phyloP scores from a whole-genome alignment of 2,888 invertebrate species.

The Podabrus alpinus region DNA sequence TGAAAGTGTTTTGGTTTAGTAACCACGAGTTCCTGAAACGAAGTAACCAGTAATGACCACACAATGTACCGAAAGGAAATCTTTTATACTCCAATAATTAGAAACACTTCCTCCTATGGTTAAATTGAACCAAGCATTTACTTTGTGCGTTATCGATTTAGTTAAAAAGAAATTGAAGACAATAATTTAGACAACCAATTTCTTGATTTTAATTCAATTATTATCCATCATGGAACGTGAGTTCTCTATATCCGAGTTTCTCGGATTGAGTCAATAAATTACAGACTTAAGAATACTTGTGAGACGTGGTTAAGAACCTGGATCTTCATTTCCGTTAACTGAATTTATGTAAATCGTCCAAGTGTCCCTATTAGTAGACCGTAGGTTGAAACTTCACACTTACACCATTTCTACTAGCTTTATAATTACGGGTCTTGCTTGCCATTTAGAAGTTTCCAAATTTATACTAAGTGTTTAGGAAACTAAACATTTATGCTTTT shows the following conservation, averaged over 20 bases:
- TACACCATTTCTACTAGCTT: slow-evolving; percentile 4
- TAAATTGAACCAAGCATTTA: neutral
- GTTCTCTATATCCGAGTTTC: neutral
- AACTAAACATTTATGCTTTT: slow-evolving; percentile 1
- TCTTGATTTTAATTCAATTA: neutral
- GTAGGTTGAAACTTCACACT: slow-evolving; percentile 11
- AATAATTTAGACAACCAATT: neutral
- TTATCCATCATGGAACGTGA: neutral
- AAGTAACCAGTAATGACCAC: neutral
- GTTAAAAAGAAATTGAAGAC: neutral
- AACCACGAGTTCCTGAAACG: neutral
- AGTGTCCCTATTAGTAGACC: slow-evolving; percentile 7
- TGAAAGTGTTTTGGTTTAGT: neutral
- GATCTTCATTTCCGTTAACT: slow-evolving; percentile 14
- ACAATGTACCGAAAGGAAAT: neutral
- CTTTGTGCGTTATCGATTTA: neutral
- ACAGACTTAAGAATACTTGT: slow-evolving; percentile 5
- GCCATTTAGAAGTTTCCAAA: slow-evolving; percentile 4
- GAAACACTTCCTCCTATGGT: neutral
- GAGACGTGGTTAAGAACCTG: slow-evolving; percentile 4
- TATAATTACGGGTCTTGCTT: slow-evolving; percentile 5
- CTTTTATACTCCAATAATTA: neutral
- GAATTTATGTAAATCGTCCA: slow-evolving; percentile 13
- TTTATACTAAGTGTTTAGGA: slow-evolving; percentile 1
- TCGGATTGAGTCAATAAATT: neutral